Percentiles rank a stretch among this genome's conserved stretches.
phyloP scores from a whole-genome alignment of 2,888 invertebrate species.

The Drosophila paracracens region DNA sequence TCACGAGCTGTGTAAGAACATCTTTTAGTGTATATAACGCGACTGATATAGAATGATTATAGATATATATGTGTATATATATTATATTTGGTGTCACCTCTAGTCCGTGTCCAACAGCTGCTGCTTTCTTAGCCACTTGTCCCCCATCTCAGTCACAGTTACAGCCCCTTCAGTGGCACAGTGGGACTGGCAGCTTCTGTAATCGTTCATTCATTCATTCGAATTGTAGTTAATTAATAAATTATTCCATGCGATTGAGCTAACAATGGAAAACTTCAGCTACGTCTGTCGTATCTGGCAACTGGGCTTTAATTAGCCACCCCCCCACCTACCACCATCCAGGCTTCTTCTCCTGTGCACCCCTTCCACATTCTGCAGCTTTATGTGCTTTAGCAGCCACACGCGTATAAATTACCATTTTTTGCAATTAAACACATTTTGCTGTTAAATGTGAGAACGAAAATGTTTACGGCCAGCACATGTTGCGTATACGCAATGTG shows the following conservation, averaged over 20 bases:
- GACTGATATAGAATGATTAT: not conserved
- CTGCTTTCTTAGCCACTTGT: slow-evolving; percentile 5
- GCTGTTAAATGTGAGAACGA: slow-evolving; percentile 49
- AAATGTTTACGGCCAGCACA: slow-evolving; percentile 61
- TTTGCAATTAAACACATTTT: slow-evolving; percentile 76
- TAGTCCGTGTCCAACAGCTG: slow-evolving; percentile 21
- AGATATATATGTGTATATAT: not conserved
- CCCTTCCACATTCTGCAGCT: not conserved
- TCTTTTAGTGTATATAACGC: not conserved
- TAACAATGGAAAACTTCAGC: slow-evolving; percentile 70
- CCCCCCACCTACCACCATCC: not conserved
- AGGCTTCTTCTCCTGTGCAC: not conserved
- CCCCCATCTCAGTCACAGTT: not conserved
- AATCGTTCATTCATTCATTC: slow-evolving; percentile 80
- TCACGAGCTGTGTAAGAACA: not conserved
- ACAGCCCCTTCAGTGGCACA: not conserved
- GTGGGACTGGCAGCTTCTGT: slow-evolving; percentile 45
- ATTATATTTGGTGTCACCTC: not conserved
- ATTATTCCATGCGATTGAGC: slow-evolving; percentile 80
- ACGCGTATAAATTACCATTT: slow-evolving; percentile 53
- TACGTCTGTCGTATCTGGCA: slow-evolving; percentile 29
- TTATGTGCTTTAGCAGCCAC: slow-evolving; percentile 20
- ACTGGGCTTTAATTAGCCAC: slow-evolving; percentile 59
- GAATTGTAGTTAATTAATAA: slow-evolving; percentile 80
- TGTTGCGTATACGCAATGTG: slow-evolving; percentile 67